Evolutionary conservation across 2,888 invertebrate genomes (phyloP), one percentile per base, ranked within the genome.

Genomic region (Bruchidius siliquastri): DNA sequence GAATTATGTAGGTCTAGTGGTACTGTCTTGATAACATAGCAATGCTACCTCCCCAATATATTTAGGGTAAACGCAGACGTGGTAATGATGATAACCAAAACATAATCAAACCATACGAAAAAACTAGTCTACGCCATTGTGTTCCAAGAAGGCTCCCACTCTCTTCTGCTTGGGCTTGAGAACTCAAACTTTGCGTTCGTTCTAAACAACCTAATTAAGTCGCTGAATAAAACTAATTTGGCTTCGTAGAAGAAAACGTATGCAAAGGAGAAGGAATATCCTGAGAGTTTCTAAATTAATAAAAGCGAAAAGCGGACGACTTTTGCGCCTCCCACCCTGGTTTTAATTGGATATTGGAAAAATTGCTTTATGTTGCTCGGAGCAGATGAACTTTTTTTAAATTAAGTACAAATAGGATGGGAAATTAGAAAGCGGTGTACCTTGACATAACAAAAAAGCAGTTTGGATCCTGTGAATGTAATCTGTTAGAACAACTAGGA

Each of bases 191-290:
- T 73, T 71, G 72, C 73, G 72, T 74, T 75, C 75, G 72, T 75
- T 74, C 71, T 75, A 76, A 77, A 77, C 76, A 76, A 76, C 76
- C 76, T 77, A 77, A 77, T 77, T 77, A 77, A 75, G 76, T 74
- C 73, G 32, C 75, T 72, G 73, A 76, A 73, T 73, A 73, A 75
- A 76, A 75, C 76, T 76, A 75, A 76, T 75, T 76, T 75, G 74
- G 74, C 73, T 74, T 73, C 73, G 73, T 76, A 69, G 71, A 70
- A 73, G 73, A 74, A 75, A 76, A 76, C 74, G 68, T 71, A 76
- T 76, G 49, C 49, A 49, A 49, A 49, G 49, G 1, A 49, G 49
- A 74, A 71, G 73, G 74, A 74, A 74, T 76, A 73, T 75, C 68
- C 21, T 21, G 76, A 75, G 75, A 74, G 73, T 73, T 75, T 74